phyloP scores from a whole-genome alignment of 2,888 invertebrate species.

The Fragum sueziense region DNA sequence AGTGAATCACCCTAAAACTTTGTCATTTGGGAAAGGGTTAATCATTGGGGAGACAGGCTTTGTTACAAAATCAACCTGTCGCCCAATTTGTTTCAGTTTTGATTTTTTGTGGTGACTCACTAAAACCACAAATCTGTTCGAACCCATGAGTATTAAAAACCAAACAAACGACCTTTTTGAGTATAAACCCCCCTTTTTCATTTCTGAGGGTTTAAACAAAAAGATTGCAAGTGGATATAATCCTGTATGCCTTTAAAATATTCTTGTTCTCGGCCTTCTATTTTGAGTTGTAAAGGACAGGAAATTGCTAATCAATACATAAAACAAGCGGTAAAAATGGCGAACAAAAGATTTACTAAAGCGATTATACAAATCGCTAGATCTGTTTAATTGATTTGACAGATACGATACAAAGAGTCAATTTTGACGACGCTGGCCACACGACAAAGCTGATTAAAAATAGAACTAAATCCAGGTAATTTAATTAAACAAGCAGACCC shows the following conservation, averaged over 20 bases:
- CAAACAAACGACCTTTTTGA: neutral
- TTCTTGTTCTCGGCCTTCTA: too few relatives aligned
- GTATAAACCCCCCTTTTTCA: neutral
- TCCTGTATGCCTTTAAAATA: too few relatives aligned
- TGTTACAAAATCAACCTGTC: too few relatives aligned
- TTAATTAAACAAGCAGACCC: neutral
- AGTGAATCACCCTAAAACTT: too few relatives aligned
- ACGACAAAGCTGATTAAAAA: slow-evolving; percentile 15
- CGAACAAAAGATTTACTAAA: slow-evolving; percentile 7
- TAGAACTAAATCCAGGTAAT: neutral
- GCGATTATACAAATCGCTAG: slow-evolving; percentile 14
- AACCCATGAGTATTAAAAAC: neutral
- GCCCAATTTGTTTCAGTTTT: too few relatives aligned
- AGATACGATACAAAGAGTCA: slow-evolving; percentile 5
- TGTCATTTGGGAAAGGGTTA: too few relatives aligned
- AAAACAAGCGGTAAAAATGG: slow-evolving; percentile 20
- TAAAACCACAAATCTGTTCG: neutral
- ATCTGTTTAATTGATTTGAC: slow-evolving; percentile 18
- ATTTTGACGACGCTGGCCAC: slow-evolving; percentile 17
- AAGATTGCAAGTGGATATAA: too few relatives aligned
- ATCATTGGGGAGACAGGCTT: too few relatives aligned
- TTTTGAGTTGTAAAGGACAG: slow-evolving; percentile 11
- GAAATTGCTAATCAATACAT: slow-evolving; percentile 23
- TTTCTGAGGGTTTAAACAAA: too few relatives aligned
- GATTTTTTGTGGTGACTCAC: too few relatives aligned